These are phyloP conservation scores for Siderastrea radians DNA, from an alignment of 92 coral and sea anemone species.

Conservation along the genomic window DNA sequence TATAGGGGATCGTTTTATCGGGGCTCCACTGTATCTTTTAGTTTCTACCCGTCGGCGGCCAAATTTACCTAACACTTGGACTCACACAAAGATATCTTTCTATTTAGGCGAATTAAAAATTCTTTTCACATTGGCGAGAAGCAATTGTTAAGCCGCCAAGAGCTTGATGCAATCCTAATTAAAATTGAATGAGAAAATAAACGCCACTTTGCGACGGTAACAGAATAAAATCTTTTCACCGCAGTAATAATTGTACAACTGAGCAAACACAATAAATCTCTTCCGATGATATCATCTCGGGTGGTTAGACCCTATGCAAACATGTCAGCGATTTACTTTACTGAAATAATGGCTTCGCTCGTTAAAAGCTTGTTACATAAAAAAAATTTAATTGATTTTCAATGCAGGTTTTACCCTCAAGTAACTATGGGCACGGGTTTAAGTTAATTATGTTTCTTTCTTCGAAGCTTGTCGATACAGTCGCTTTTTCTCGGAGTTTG, in stretches of 20 bases:
- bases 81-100: neutral
- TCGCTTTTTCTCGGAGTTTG: neutral
- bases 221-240: slow-evolving; percentile 7
- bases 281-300: slow-evolving; percentile 15
- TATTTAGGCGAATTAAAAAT: neutral
- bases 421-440: neutral
- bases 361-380: neutral
- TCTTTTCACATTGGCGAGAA: neutral
- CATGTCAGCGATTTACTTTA: slow-evolving; percentile 11
- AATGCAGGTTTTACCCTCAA: neutral
- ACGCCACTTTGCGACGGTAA: slow-evolving; percentile 15
- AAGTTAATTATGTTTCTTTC: neutral
- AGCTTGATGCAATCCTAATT: slow-evolving; percentile 7
- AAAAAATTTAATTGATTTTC: neutral
- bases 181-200: slow-evolving; percentile 35
- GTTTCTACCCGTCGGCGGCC: neutral
- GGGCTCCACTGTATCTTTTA: no score
- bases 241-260: slow-evolving; percentile 14
- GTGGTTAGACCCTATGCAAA: slow-evolving; percentile 14
- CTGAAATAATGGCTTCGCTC: neutral
- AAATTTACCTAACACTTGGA: neutral
- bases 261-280: slow-evolving; percentile 25
- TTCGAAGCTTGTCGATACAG: neutral
- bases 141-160: slow-evolving; percentile 30
- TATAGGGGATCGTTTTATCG: no score